Conservation (phyloP, 2,888 invertebrate genomes). For the Aplocera efformata region DNA sequence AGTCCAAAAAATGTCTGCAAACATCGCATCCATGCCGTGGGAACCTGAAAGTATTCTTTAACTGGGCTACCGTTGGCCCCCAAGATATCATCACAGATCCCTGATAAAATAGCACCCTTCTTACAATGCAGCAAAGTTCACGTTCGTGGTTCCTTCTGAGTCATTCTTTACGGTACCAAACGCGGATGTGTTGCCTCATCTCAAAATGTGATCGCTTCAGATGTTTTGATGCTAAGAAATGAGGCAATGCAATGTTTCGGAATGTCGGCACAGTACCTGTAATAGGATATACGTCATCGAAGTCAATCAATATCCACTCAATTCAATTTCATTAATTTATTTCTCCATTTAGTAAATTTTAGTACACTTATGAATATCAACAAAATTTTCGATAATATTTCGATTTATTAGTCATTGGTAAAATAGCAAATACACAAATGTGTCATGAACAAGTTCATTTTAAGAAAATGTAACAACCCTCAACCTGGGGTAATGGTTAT, state of each 20-base stretch:
- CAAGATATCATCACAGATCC: constrained; percentile 65
- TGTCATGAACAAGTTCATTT: too few species aligned
- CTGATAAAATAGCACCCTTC: constrained; percentile 48
- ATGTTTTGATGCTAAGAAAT: constrained; percentile 21
- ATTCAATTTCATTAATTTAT: too few species aligned
- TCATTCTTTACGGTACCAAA: constrained; percentile 38
- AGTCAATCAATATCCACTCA: too few species aligned
- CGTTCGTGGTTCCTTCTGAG: constrained; percentile 32
- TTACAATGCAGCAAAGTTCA: constrained; percentile 13
- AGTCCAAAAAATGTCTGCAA: constrained; percentile 28
- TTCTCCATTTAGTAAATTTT: too few species aligned
- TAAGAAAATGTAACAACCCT: too few species aligned
- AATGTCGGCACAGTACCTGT: constrained; percentile 2
- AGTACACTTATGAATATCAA: too few species aligned
- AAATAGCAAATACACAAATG: too few species aligned
- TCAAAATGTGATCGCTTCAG: constrained; percentile 16
- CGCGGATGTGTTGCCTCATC: constrained; percentile 23
- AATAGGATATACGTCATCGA: too few species aligned
- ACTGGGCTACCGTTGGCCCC: constrained; percentile 64
- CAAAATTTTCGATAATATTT: too few species aligned
- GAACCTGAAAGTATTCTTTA: constrained; percentile 65
- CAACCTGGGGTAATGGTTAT: too few species aligned
- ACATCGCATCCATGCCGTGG: constrained; percentile 54
- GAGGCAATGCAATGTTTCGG: constrained; percentile 26
- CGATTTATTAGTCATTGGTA: too few species aligned